Evolutionary conservation across 2,113 vertebrate species (phyloP), one percentile per base, ranked within the genome.

Genomic region (Pteropus alecto): DNA sequence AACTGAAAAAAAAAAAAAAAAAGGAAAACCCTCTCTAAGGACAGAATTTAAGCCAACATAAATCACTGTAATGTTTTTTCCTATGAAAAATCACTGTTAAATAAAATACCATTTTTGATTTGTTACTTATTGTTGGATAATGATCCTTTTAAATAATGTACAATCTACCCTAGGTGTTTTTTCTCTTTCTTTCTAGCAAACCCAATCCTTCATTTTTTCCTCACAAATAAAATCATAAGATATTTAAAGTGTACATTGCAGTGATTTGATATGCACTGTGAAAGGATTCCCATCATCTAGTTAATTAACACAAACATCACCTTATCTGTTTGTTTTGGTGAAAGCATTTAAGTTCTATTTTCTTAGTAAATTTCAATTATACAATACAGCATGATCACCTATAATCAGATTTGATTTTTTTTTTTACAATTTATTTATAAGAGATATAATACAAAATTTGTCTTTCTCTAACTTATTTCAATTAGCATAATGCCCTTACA

Each of bases 1-100:
- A 84, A 88, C 54, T 89, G 35, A 79, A 94, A 96, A 95, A 5
- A 79, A 93, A 79, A 33, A 48, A 48, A 87, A 65, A 76, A 76
- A 77, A 33, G 10, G 28, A 93, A 90, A 96, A 15, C 26, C 10
- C 38, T 90, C 58, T 5, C 48, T 70, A 77, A 77, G 41, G 26
- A 90, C 35, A 88, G 38, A 60, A 87, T 41, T 67, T 68, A 91
- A 86, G 6, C 22, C 46, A 89, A 79, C 8, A 86, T 68, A 88
- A 89, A 82, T 86, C 60, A 68, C 19, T 51, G 33, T n/a, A 26
- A 35, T 26, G 10, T 41, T 90, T 82, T 43, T 85, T 41, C n/a
- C 68, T 79, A 58, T n/a, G 28, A 73, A 96, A 97, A 85, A 43
- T 76, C 77, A 92, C 6, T 35, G 38, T 56, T 93, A 87, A 81